A percentile compares a stretch with the other conserved stretches of the same genome.
These are phyloP conservation scores for Didymodactylos carnosus DNA, from an alignment of 2,888 invertebrate species.

Conservation along the genomic window DNA sequence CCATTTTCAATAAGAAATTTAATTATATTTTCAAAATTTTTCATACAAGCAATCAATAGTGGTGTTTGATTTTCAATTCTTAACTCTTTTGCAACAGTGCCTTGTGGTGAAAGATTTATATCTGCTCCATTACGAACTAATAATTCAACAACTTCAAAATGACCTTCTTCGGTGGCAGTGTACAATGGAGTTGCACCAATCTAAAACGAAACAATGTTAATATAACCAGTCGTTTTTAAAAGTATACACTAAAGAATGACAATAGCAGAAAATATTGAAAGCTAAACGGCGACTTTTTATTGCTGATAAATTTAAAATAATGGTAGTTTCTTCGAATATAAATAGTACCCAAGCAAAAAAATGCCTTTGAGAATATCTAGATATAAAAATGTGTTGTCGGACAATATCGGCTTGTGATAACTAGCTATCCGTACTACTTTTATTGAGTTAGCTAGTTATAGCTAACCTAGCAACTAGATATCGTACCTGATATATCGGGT, in stretches of 20 bases:
- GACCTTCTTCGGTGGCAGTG: constrained; percentile 13
- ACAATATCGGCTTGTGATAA: too few species aligned
- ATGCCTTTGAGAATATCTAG: too few species aligned
- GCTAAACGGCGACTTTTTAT: not conserved
- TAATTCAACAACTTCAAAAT: constrained; percentile 9
- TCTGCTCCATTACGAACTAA: constrained; percentile 6
- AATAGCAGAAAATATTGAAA: not conserved
- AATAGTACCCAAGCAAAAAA: too few species aligned
- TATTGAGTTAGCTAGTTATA: too few species aligned
- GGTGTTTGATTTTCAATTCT: constrained; percentile 12
- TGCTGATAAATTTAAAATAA: too few species aligned
- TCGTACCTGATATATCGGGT: too few species aligned
- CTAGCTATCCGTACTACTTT: too few species aligned
- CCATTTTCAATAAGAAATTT: constrained; percentile 4
- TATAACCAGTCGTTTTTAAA: too few species aligned
- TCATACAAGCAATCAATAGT: constrained; percentile 14
- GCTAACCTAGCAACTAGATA: too few species aligned
- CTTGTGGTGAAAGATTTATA: constrained; percentile 4
- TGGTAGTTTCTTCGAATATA: too few species aligned
- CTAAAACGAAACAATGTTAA: not conserved
- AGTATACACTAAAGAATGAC: not conserved
- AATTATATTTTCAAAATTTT: constrained; percentile 10
- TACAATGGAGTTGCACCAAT: constrained; percentile 14
- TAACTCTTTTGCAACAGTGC: constrained; percentile 5
- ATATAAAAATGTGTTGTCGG: too few species aligned